Conservation (phyloP, 2,888 invertebrate species). For the Aromia moschata region DNA sequence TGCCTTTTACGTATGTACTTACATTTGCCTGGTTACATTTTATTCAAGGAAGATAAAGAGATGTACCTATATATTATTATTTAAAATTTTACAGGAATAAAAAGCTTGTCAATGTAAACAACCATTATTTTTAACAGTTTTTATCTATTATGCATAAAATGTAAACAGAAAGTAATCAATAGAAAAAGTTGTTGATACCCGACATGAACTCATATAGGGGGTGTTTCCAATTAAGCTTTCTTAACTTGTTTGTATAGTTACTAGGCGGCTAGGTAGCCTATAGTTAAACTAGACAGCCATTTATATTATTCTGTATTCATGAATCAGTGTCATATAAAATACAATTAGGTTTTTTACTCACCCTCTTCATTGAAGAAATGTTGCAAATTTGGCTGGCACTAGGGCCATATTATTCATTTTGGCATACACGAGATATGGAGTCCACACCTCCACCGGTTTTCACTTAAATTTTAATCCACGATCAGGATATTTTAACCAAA, state of each 20-base stretch:
- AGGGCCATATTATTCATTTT: not conserved
- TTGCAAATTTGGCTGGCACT: not conserved
- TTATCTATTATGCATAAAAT: slow-evolving; percentile 5
- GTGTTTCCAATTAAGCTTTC: slow-evolving; percentile 1
- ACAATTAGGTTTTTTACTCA: too few relatives aligned
- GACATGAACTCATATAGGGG: not conserved
- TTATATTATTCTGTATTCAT: too few relatives aligned
- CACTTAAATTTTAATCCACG: not conserved
- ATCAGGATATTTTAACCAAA: slow-evolving; percentile 3
- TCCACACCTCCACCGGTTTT: not conserved
- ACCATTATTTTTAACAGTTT: too few relatives aligned
- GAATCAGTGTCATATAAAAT: too few relatives aligned
- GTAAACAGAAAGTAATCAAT: slow-evolving; percentile 20
- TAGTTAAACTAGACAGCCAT: too few relatives aligned
- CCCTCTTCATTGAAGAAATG: slow-evolving; percentile 8
- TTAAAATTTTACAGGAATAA: too few relatives aligned
- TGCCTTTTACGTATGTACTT: too few relatives aligned
- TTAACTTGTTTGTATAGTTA: too few relatives aligned
- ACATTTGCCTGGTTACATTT: not conserved
- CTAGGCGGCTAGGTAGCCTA: too few relatives aligned
- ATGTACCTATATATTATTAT: too few relatives aligned
- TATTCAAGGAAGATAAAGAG: too few relatives aligned
- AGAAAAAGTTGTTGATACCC: slow-evolving; percentile 3
- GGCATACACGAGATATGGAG: not conserved
- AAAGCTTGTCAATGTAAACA: too few relatives aligned